A percentile compares a stretch with the other conserved stretches of the same genome.
These are phyloP conservation scores for Lynx canadensis DNA, from an alignment of 2,113 vertebrate genomes.

Conservation along the genomic window DNA sequence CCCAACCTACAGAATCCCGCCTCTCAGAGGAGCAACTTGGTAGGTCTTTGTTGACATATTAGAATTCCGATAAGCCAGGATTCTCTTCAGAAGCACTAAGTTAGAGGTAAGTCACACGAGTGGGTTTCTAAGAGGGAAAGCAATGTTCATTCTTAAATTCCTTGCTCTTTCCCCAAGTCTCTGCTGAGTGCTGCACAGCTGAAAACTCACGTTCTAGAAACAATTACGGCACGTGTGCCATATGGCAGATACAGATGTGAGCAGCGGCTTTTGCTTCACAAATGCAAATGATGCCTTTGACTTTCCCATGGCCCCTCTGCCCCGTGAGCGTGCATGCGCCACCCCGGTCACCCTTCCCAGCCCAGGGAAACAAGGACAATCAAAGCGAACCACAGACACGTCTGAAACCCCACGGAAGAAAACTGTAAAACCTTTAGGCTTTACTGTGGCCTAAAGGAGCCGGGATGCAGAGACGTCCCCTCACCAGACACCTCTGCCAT, in stretches of 20 bases:
- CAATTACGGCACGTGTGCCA: not conserved
- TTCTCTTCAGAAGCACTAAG: not conserved
- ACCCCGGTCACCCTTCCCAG: rapidly evolving
- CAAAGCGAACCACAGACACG: rapidly evolving
- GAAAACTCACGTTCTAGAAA: not conserved
- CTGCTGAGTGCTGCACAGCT: not conserved
- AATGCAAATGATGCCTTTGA: not conserved
- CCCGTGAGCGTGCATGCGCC: rapidly evolving
- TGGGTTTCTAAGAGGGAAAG: not conserved
- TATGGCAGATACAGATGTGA: constrained; percentile 42
- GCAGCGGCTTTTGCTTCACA: not conserved
- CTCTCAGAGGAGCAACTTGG: not conserved
- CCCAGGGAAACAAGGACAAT: not conserved
- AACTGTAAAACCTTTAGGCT: not conserved
- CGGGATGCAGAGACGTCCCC: rapidly evolving
- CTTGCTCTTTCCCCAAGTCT: not conserved
- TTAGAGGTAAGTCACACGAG: not conserved
- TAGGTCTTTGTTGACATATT: not conserved
- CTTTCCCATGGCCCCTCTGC: not conserved
- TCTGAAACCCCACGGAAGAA: not conserved
- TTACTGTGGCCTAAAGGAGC: not conserved
- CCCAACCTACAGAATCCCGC: not conserved
- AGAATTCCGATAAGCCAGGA: not conserved
- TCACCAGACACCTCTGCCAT: rapidly evolving
- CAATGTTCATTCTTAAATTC: not conserved